phyloP scores from a whole-genome alignment of 2,888 invertebrate genomes.

The Diarsia brunnea region DNA sequence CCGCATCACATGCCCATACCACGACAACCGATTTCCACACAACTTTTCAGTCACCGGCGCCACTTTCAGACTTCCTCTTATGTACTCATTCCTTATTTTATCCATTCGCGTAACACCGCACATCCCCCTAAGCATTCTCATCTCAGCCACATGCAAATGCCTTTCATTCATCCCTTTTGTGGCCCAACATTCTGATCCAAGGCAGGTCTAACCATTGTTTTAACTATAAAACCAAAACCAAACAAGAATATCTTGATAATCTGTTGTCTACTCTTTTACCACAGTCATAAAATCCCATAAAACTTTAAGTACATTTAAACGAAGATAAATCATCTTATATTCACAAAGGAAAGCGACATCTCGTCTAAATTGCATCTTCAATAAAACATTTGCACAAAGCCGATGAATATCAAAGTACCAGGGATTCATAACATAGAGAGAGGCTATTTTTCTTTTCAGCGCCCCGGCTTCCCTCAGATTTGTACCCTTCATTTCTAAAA shows the following conservation, averaged over 20 bases:
- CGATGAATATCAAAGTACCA: conserved; percentile 55
- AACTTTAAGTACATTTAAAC: conserved; percentile 20
- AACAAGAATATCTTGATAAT: too few species aligned
- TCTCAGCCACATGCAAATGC: too few species aligned
- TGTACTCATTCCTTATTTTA: too few species aligned
- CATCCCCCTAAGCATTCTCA: too few species aligned
- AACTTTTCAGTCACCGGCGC: too few species aligned
- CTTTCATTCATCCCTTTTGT: too few species aligned
- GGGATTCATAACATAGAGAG: conserved; percentile 52
- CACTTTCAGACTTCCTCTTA: too few species aligned
- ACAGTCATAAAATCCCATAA: conserved; percentile 2
- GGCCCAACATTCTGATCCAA: too few species aligned
- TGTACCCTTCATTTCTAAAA: conserved; percentile 64
- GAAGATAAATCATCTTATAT: conserved; percentile 35
- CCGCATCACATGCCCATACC: too few species aligned
- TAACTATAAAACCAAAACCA: neutral
- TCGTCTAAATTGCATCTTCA: conserved; percentile 46
- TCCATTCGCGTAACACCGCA: too few species aligned
- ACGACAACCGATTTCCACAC: too few species aligned
- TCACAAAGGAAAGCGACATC: conserved; percentile 8
- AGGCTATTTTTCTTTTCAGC: conserved; percentile 56
- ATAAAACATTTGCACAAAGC: conserved; percentile 59
- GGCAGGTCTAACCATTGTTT: too few species aligned
- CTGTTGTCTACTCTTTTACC: neutral
- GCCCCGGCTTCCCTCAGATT: conserved; percentile 49